These are phyloP conservation scores for Pedetes capensis DNA, from an alignment of 2,113 vertebrate species.

Conservation along the genomic window DNA sequence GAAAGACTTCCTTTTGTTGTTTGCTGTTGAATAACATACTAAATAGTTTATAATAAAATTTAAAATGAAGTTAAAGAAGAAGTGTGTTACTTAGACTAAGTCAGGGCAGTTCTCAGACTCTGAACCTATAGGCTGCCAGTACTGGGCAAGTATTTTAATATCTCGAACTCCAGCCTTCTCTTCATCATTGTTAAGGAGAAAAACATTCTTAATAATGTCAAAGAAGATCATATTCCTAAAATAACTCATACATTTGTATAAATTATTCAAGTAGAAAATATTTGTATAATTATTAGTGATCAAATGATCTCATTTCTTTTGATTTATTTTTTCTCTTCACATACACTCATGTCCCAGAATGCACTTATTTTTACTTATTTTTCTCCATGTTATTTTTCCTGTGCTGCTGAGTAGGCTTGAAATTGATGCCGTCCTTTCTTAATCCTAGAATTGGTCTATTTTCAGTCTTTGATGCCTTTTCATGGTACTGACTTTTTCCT, in stretches of 20 bases:
- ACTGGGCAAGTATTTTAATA: neutral
- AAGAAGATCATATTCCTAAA: neutral
- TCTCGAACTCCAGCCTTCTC: accelerated
- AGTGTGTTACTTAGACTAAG: neutral
- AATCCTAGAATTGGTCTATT: neutral
- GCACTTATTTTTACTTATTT: constrained; percentile 20
- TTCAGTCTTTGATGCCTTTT: neutral
- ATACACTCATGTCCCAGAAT: neutral
- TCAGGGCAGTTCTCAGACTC: neutral
- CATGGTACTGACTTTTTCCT: neutral
- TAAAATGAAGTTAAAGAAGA: neutral
- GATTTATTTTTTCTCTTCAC: constrained; percentile 4
- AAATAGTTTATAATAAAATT: neutral
- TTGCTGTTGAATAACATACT: neutral
- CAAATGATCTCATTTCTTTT: neutral
- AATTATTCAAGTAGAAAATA: constrained; percentile 25
- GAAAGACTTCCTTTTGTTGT: neutral
- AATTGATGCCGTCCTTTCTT: constrained; percentile 40
- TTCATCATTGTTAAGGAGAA: neutral
- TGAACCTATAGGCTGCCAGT: accelerated
- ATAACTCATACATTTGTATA: neutral
- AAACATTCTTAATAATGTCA: neutral
- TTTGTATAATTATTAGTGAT: constrained; percentile 22
- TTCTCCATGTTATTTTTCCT: neutral
- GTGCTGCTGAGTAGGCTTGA: constrained; percentile 48